A percentile compares a stretch with the other conserved stretches of the same genome.
phyloP scores from a whole-genome alignment of 2,888 invertebrate genomes.

The Dorcus hopei region DNA sequence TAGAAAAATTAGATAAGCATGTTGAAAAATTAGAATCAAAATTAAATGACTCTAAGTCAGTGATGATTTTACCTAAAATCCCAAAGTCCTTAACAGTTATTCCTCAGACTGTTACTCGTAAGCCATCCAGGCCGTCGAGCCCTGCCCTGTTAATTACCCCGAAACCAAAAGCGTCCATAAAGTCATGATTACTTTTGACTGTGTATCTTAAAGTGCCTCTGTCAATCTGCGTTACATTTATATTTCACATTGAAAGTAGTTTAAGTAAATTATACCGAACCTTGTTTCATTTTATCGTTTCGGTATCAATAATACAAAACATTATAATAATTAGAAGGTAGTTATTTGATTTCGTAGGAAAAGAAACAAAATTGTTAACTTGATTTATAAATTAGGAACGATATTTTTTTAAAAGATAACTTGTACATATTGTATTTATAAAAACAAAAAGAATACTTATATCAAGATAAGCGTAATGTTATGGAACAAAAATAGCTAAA shows the following conservation, averaged over 20 bases:
- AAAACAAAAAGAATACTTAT: background rate
- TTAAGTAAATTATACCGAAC: background rate
- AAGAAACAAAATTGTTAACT: background rate
- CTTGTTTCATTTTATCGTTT: background rate
- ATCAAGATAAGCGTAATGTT: background rate
- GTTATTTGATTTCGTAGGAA: no score
- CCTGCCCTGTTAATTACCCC: conserved; percentile 40
- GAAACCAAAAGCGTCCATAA: conserved; percentile 30
- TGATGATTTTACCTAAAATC: conserved; percentile 68
- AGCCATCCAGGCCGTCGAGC: conserved; percentile 39
- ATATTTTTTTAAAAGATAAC: conserved; percentile 18
- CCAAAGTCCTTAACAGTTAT: conserved; percentile 80
- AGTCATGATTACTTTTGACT: conserved; percentile 43
- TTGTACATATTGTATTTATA: conserved; percentile 21
- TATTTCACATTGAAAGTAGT: conserved; percentile 10
- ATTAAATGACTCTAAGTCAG: conserved; percentile 42
- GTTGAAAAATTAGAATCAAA: conserved; percentile 49
- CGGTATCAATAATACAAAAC: background rate
- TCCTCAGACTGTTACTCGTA: conserved; percentile 58
- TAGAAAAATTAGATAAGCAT: conserved; percentile 51
- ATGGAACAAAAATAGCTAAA: conserved; percentile 1
- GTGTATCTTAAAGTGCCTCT: conserved; percentile 38
- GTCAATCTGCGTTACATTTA: conserved; percentile 4
- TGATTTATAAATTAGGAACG: conserved; percentile 9
- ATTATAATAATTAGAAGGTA: background rate